Base-by-base conservation (phyloP, 1,140 invertebrate species). In the Diabrotica undecimpunctata region DNA sequence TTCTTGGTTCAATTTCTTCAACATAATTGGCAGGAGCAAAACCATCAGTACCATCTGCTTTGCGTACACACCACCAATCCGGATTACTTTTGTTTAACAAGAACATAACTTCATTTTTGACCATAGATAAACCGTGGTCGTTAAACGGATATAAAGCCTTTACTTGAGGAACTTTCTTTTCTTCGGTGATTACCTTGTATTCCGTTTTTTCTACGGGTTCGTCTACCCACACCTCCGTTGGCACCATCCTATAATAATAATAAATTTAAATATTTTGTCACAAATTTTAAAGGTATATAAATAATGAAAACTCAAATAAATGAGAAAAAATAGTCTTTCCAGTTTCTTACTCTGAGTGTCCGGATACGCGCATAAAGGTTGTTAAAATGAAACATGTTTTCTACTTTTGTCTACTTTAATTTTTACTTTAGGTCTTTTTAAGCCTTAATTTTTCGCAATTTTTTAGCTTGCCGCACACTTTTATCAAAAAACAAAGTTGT, bases 11-110 rank as follows among this genome's bases (percentile, higher is more conserved):
- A 54, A 97, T 88, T 80, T 98, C 94, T 36, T 90, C 87, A 0
- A 99, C 94, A 80, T 99, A 99, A 80, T 98, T 98, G 0, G 96
- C 95, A 0, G 97, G 97, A 2, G 98, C 96, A 81, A 98, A 99
- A 9, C 97, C 97, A 75, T 98, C 96, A 0, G 87, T 86, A 0
- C 95, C 92, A 75, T 95, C 94, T 0, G 87, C 85, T 81, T 96
- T 97, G 10, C 95, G 83, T 5, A 98, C 92, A 72, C 93, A 94
- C 97, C 97, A 99, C 97, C 97, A 99, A 79, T 99, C 97, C 0
- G 89, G 86, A 79, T 98, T 99, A 0, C 94, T 97, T 81, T 97
- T 96, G 73, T 91, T 94, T 54, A 98, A 83, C 2, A 99, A 81
- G 72, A 96, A 90, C 91, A 99, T 94, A 71, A 91, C 88, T 81